These are phyloP conservation scores for Alexandromys fortis DNA, from an alignment of 2,113 vertebrate genomes.

Conservation along the genomic window DNA sequence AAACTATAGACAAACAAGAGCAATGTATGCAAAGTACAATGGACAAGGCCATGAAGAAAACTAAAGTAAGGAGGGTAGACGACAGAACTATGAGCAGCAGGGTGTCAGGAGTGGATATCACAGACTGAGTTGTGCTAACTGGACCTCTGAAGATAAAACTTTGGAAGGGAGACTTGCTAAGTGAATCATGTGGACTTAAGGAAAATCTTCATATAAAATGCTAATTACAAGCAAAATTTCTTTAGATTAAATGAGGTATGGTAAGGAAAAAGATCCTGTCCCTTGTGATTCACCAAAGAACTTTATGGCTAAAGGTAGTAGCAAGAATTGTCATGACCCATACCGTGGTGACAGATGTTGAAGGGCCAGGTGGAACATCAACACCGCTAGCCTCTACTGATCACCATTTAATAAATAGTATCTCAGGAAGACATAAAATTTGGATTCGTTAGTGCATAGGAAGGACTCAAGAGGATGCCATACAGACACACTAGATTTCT, in stretches of 20 bases:
- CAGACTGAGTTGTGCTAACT: not conserved
- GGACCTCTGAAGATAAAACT: not conserved
- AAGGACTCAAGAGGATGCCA: not conserved
- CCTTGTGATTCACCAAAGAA: not conserved
- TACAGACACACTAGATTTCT: not conserved
- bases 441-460: not conserved
- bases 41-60: too few relatives aligned
- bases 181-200: not conserved
- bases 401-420: too few relatives aligned
- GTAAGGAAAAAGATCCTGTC: not conserved
- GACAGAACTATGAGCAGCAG: not conserved
- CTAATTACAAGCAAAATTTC: too few relatives aligned
- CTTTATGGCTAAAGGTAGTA: not conserved
- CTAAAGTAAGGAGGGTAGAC: not conserved
- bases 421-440: not conserved
- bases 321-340: not conserved
- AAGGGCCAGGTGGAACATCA: not conserved
- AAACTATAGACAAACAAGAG: not conserved
- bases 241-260: not conserved
- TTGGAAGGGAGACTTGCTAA: not conserved
- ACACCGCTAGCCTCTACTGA: too few relatives aligned
- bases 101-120: not conserved
- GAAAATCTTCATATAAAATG: not conserved
- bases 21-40: too few relatives aligned
- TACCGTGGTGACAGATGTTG: not conserved